Evolutionary conservation across 2,888 invertebrate species (phyloP).

Genomic region (Pseudococcus viburni): DNA sequence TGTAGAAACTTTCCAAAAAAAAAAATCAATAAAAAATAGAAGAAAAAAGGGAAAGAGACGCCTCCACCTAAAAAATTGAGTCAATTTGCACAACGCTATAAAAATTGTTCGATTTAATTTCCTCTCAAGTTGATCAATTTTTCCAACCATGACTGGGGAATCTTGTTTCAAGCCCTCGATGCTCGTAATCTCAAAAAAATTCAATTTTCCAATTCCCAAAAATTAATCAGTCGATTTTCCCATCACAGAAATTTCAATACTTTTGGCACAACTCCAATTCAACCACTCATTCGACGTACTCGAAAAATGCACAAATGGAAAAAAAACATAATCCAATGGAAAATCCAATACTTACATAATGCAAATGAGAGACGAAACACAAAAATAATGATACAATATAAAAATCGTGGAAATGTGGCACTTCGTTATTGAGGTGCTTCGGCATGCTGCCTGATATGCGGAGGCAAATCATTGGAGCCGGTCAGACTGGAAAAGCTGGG

Average conservation of each 20-base stretch:
- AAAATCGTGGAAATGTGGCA: neutral
- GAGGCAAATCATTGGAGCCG: slow-evolving; percentile 16
- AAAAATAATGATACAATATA: neutral
- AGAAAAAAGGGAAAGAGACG: neutral
- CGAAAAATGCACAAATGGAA: neutral
- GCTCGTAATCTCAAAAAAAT: neutral
- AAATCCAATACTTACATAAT: slow-evolving; percentile 24
- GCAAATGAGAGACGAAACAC: neutral
- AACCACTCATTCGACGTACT: neutral
- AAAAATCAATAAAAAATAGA: neutral
- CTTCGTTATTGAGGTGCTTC: slow-evolving; percentile 53
- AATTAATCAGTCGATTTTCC: neutral
- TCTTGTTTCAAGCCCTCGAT: neutral
- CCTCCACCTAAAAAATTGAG: neutral
- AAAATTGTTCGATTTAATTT: neutral
- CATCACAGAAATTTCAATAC: neutral
- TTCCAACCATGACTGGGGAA: neutral
- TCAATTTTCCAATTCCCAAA: neutral
- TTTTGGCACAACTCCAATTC: neutral
- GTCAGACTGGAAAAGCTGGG: slow-evolving; percentile 31
- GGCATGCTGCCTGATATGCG: slow-evolving; percentile 57
- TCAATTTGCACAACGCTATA: neutral
- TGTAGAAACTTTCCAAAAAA: too few species aligned
- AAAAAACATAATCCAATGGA: neutral
- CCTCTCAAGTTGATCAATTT: neutral